Evolutionary conservation across 2,113 vertebrate genomes (phyloP), one percentile per base, ranked within the genome.

Genomic region (Mustela lutreola): DNA sequence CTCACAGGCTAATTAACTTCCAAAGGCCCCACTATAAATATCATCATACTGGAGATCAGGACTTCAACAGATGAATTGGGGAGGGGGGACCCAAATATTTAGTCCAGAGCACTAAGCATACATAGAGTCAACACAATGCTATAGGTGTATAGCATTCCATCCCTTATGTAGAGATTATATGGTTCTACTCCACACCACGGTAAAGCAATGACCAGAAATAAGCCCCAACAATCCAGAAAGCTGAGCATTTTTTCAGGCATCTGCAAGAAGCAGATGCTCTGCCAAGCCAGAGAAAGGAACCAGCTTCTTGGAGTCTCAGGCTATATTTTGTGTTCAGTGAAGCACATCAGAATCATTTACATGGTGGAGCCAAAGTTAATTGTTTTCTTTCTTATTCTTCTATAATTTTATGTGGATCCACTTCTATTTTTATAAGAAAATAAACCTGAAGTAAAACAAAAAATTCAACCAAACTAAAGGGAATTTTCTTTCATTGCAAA

Each of bases 401-500:
- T 82, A 75, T 79, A 79, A 76, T 86, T 91, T 78, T 56, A 58
- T 36, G 31, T 21, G 63, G 10, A n/a, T 73, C 67, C 73, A 21
- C 39, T 42, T 56, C 45, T 65, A 39, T 62, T 83, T 86, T 94
- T 94, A 83, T 90, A 92, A 88, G 92, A 50, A 80, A 95, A 79
- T 82, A 79, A 96, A 81, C 18, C 11, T 10, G 56, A 19, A 93
- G 50, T 62, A 36, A 87, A 85, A 89, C 18, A 81, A 93, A 94
- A 79, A 91, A 53, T 8, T 76, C 24, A 84, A n/a, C 67, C 48
- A 90, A 92, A 45, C 53, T 71, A 76, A 83, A 93, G 45, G 4
- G 53, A 84, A n/a, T 73, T 76, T 92, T 89, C 39, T 94, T 95
- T 95, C 63, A 50, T 88, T 65, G 33, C 31, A 90, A 94, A 95